Percentiles rank a stretch among this genome's conserved stretches.
These are phyloP conservation scores for Bubo bubo DNA, from an alignment of 2,113 vertebrate genomes.

Conservation along the genomic window DNA sequence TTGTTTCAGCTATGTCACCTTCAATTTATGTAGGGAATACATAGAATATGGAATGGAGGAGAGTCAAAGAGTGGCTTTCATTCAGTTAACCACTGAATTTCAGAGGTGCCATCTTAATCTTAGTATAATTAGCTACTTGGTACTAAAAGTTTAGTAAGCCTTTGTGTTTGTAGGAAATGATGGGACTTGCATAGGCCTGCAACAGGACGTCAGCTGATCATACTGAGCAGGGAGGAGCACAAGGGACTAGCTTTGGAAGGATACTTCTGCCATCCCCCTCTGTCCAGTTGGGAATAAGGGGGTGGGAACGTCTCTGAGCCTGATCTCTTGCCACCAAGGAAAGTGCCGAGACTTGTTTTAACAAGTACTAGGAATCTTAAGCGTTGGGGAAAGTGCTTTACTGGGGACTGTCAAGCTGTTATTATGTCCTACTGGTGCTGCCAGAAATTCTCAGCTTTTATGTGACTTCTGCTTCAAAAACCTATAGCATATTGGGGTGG, in stretches of 20 bases:
- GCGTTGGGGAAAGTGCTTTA: rapidly evolving
- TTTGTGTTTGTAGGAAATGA: not conserved
- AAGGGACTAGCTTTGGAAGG: not conserved
- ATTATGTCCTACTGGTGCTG: not conserved
- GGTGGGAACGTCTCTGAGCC: not conserved
- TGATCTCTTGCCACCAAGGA: not conserved
- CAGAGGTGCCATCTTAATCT: not conserved
- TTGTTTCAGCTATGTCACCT: not conserved
- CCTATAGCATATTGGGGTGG: rapidly evolving
- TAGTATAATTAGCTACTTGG: not conserved
- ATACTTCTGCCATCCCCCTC: not conserved
- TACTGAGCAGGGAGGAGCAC: too few species aligned
- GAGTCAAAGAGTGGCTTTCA: not conserved
- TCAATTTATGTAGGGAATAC: not conserved
- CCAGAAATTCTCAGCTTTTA: not conserved
- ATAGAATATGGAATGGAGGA: not conserved
- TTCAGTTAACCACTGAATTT: not conserved
- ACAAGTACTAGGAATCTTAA: not conserved
- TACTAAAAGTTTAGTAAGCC: not conserved
- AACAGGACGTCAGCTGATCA: rapidly evolving
- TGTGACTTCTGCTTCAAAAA: not conserved
- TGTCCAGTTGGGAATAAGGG: not conserved
- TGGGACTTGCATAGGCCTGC: not conserved
- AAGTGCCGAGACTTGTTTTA: not conserved
- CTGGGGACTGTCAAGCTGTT: not conserved